phyloP scores from a whole-genome alignment of 2,888 invertebrate species.

The Drosophila paranaensis region DNA sequence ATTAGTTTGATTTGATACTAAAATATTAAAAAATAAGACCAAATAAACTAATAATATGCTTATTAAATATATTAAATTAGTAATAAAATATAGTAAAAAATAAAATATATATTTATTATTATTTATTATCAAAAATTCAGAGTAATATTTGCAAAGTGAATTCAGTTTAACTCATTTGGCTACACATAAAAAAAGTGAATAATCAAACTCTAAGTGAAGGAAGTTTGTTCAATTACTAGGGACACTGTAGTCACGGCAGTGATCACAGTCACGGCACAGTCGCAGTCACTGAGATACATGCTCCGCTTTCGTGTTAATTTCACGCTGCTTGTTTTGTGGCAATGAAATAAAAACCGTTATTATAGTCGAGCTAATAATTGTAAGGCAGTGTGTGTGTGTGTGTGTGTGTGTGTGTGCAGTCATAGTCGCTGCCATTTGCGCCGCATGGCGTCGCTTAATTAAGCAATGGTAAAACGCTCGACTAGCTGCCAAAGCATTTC shows the following conservation, averaged over 20 bases:
- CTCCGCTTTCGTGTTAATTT: constrained; percentile 39
- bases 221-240: too few relatives aligned
- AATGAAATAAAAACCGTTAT: constrained; percentile 65
- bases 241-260: constrained; percentile 11
- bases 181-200: too few relatives aligned
- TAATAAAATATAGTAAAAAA: too few relatives aligned
- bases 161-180: too few relatives aligned
- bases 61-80: too few relatives aligned
- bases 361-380: constrained; percentile 60
- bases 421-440: constrained; percentile 50
- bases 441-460: constrained; percentile 68
- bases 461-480: constrained; percentile 52
- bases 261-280: constrained; percentile 17
- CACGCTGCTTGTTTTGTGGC: constrained; percentile 52
- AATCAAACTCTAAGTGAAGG: too few relatives aligned
- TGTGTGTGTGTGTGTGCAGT: constrained; percentile 23
- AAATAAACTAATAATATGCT: too few relatives aligned
- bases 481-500: constrained; percentile 35
- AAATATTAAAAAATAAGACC: too few relatives aligned
- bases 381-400: constrained; percentile 32
- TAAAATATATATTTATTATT: too few relatives aligned
- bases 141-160: too few relatives aligned
- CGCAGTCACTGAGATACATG: constrained; percentile 11
- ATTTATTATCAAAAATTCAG: too few relatives aligned
- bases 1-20: too few relatives aligned